A percentile compares a stretch with the other conserved stretches of the same genome.
phyloP scores from a whole-genome alignment of 1,140 invertebrate genomes.

The Musca vetustissima region DNA sequence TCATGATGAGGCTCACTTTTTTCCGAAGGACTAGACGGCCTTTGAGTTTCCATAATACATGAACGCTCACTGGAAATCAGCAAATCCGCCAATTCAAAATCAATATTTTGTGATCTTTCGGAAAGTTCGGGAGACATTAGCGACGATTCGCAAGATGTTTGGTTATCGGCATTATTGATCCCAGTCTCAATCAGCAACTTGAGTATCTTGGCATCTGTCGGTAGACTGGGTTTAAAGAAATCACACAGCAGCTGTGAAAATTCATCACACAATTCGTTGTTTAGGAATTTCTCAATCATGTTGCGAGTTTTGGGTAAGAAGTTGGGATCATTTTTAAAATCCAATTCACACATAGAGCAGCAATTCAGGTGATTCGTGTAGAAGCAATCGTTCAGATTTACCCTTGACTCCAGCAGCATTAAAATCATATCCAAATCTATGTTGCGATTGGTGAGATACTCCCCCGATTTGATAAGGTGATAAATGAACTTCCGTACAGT shows the following conservation, averaged over 20 bases:
- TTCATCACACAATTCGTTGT: conserved; percentile 47
- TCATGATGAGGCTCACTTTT: conserved; percentile 50
- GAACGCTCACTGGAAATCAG: conserved; percentile 51
- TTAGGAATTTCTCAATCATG: conserved; percentile 49
- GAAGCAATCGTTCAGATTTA: conserved; percentile 53
- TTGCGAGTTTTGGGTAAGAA: conserved; percentile 47
- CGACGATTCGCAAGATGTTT: conserved; percentile 51
- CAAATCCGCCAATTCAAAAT: conserved; percentile 52
- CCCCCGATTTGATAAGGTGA: conserved; percentile 49
- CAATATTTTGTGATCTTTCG: conserved; percentile 53
- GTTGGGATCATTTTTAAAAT: conserved; percentile 50
- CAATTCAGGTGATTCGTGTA: conserved; percentile 54
- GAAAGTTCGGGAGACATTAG: conserved; percentile 53
- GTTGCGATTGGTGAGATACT: conserved; percentile 48
- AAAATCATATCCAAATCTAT: conserved; percentile 51
- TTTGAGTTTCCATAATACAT: conserved; percentile 49
- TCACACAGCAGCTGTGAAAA: conserved; percentile 52
- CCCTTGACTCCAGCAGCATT: conserved; percentile 51
- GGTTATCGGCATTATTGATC: conserved; percentile 52
- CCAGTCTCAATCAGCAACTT: conserved; percentile 69
- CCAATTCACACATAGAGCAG: conserved; percentile 50
- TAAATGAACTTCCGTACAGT: conserved; percentile 48
- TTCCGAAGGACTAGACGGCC: conserved; percentile 50
- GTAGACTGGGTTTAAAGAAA: conserved; percentile 59
- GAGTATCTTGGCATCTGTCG: conserved; percentile 65